Evolutionary conservation across 2,113 vertebrate species (phyloP), one percentile per base, ranked within the genome.

Genomic region (Corythornis vintsioides): DNA sequence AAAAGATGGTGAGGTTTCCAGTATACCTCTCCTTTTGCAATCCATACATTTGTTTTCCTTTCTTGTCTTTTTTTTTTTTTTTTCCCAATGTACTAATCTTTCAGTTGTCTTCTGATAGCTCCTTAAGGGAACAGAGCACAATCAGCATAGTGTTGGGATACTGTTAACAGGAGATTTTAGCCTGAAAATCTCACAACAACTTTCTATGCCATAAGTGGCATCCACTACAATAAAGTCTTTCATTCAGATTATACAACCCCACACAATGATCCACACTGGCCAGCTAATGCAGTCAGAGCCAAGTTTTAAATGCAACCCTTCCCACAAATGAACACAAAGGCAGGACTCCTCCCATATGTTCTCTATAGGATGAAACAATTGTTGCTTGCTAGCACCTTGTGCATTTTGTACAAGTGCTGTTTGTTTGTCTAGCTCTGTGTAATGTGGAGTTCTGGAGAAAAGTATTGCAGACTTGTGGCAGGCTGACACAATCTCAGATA

Each of bases 151-250:
- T 31, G 78, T 35, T 76, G 69, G 52, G 75, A 63, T 8, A 70
- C 81, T 25, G 87, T 82, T 92, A 89, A 94, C 69, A 72, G 48
- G 53, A 90, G 66, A 17, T 73, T 60, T 69, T 24, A 53, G 92
- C 57, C 61, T 72, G 70, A 52, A 92, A 75, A 57, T 55, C 80
- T 86, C 90, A 72, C 88, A 81, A 53, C 71, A 81, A 53, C 71
- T 82, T 94, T 71, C 86, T 87, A 33, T 83, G 86, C 89, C 91
- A 83, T 80, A 35, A 92, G 81, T 48, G 4, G 89, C n/a, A 29
- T 64, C n/a, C 89, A n/a, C 52, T 64, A 96, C 95, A 96, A 94
- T 88, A 52, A 70, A n/a, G 67, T 12, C 95, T 92, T 96, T 96
- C 91, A 95, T 87, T 52, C 0, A 3, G 86, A 73, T 94, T 94